phyloP scores from a whole-genome alignment of 2,888 invertebrate genomes.

The Heliconius hortense region DNA sequence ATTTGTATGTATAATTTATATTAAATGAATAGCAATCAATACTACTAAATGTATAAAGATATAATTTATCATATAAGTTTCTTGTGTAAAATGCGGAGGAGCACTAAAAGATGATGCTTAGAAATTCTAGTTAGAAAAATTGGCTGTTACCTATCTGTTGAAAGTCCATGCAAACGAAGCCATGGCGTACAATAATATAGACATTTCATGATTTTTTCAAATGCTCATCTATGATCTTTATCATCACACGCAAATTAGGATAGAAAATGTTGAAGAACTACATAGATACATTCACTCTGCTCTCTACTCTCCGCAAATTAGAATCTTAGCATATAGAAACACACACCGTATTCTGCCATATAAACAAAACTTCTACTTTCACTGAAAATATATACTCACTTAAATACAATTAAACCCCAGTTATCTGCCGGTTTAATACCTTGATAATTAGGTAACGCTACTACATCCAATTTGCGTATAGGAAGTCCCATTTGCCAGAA shows the following conservation, averaged over 20 bases:
- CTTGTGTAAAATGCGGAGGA: neutral
- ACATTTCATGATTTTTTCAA: no score
- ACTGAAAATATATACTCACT: slow-evolving; percentile 74
- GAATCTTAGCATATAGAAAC: neutral
- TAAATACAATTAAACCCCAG: slow-evolving; percentile 90
- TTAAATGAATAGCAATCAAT: no score
- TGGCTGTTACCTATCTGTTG: no score
- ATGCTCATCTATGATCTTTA: no score
- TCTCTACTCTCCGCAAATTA: neutral
- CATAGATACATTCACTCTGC: neutral
- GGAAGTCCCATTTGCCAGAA: slow-evolving; percentile 86
- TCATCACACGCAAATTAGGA: neutral
- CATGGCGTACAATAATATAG: no score
- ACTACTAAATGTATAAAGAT: no score
- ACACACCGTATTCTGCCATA: neutral
- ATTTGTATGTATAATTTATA: no score
- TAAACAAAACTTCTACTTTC: no score
- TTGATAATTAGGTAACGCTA: slow-evolving; percentile 87
- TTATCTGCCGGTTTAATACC: slow-evolving; percentile 88
- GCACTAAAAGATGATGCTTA: neutral
- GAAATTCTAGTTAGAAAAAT: no score
- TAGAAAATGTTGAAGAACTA: neutral
- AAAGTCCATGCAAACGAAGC: neutral
- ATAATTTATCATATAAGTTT: no score
- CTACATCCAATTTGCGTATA: slow-evolving; percentile 85